Percentiles rank a stretch among this genome's conserved stretches.
These are phyloP conservation scores for Chelonus insularis DNA, from an alignment of 1,140 invertebrate species.

Conservation along the genomic window DNA sequence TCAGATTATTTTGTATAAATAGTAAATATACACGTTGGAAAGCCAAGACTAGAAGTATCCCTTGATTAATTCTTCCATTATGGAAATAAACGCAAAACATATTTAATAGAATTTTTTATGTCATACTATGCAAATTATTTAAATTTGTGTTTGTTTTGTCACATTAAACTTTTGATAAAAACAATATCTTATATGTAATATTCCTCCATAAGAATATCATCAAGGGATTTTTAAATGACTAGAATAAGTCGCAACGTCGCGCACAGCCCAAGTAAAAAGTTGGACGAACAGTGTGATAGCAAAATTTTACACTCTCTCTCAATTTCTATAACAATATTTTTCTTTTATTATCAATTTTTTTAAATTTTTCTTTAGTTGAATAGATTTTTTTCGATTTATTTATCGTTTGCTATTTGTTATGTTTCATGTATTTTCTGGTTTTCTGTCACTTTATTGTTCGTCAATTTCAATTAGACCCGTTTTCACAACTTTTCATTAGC, in stretches of 20 bases:
- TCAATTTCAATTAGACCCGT: conserved; percentile 24
- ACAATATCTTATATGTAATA: conserved; percentile 17
- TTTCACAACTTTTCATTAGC: conserved; percentile 3
- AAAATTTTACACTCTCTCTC: conserved; percentile 32
- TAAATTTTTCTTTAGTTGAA: conserved; percentile 12
- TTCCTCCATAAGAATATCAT: conserved; percentile 3
- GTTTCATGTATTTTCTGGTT: conserved; percentile 7
- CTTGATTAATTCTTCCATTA: not conserved
- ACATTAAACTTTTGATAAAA: conserved; percentile 8
- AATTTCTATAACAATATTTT: conserved; percentile 29
- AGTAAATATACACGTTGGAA: conserved; percentile 32
- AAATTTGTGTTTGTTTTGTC: conserved; percentile 21
- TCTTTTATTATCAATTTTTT: conserved; percentile 24
- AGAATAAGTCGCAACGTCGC: conserved; percentile 41
- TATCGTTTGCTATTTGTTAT: not conserved
- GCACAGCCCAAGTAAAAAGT: conserved; percentile 47
- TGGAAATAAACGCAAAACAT: not conserved
- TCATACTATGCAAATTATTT: not conserved
- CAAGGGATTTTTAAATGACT: conserved; percentile 29
- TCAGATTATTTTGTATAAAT: conserved; percentile 34
- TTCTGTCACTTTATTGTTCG: conserved; percentile 1
- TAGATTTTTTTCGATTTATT: conserved; percentile 2
- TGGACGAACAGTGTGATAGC: conserved; percentile 47
- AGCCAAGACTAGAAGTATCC: conserved; percentile 29
- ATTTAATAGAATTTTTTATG: not conserved